A percentile compares a stretch with the other conserved stretches of the same genome.
Evolutionary conservation across 2,797 vertebrate species (phyloP).

Genomic region (Gymnodraco acuticeps): DNA sequence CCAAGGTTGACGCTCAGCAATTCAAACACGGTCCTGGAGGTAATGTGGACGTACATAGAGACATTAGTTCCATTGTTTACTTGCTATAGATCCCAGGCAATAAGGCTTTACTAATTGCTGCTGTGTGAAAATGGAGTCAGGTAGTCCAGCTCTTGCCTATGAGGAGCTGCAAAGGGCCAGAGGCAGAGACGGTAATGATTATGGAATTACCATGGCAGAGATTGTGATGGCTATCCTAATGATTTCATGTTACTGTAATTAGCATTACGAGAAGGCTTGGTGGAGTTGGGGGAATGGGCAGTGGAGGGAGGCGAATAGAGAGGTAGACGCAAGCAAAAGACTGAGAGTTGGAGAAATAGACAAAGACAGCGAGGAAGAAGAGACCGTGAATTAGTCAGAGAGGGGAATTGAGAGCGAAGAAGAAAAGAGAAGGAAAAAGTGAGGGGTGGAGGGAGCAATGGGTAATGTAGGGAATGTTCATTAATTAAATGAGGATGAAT

Average conservation of each 20-base stretch:
- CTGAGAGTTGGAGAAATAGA: conserved; percentile 31
- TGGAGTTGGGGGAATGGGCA: conserved; percentile 34
- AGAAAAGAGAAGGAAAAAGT: conserved; percentile 44
- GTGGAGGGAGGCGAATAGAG: conserved; percentile 15
- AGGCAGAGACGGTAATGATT: conserved; percentile 69
- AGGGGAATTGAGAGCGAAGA: conserved; percentile 38
- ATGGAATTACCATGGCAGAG: conserved; percentile 73
- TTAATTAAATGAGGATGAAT: conserved; percentile 80
- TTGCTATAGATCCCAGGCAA: conserved; percentile 63
- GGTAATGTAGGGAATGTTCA: conserved; percentile 75
- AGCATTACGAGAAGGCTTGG: conserved; percentile 64
- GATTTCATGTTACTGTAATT: conserved; percentile 80
- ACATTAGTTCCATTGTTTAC: conserved; percentile 71
- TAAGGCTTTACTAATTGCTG: conserved; percentile 72
- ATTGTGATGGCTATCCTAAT: conserved; percentile 77
- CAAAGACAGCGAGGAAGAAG: conserved; percentile 36
- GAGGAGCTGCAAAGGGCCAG: conserved; percentile 40
- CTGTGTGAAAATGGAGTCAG: conserved; percentile 51
- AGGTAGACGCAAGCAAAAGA: conserved; percentile 19
- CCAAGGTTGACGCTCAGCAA: conserved; percentile 42
- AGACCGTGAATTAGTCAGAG: conserved; percentile 48
- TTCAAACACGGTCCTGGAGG: conserved; percentile 38
- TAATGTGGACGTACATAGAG: conserved; percentile 45
- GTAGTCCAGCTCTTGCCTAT: conserved; percentile 42
- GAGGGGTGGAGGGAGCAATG: conserved; percentile 29